Base-by-base conservation (phyloP, 64 coral and sea anemone genomes). In the Montipora sp. region DNA sequence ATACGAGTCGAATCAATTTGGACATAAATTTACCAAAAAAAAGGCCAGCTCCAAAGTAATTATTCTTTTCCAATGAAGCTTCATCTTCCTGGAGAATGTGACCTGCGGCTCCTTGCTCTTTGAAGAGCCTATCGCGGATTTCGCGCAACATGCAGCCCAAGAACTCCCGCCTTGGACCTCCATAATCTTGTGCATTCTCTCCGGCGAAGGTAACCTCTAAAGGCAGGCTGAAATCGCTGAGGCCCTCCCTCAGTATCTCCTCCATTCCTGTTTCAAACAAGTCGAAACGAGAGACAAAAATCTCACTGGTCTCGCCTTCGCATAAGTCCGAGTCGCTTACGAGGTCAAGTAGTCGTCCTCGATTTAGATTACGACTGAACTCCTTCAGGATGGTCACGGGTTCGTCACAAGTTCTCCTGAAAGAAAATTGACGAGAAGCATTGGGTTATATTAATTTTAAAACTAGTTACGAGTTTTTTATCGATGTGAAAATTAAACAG, bases 201-300 rank as follows among this genome's bases (percentile, higher is more conserved):
- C 89, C 79, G 81, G 47, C 55, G 11, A 72, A 91, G 15, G 89
- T 91, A 20, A 91, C 79, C 21, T 91, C 69, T 7, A 91, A 66
- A 3, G 89, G 77, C 7, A 90, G 3, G 51, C 89, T 91, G 48
- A 51, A 80, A 60, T 91, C 89, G 10, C 18, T 24, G 16, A 58
- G 43, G 24, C 23, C 36, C 36, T 68, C 48, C 51, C 36, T 53
- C 24, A 83, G 13, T 8, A 88, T n/a, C 66, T 91, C 89, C 14
- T 78, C 60, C 79, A 91, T 91, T 6, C 75, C 89, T 66, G 80
- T 79, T 71, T 81, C 77, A 59, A 81, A 91, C 27, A 91, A 20
- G 24, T 69, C 73, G 22, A 27, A 73, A 12, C 78, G 77, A 19
- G 77, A 80, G 48, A 91, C 89, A 23, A 91, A 91, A 72, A 91